A percentile compares a stretch with the other conserved stretches of the same genome.
phyloP scores from a whole-genome alignment of 2,113 vertebrate genomes.

The Spizaetus ornatus region DNA sequence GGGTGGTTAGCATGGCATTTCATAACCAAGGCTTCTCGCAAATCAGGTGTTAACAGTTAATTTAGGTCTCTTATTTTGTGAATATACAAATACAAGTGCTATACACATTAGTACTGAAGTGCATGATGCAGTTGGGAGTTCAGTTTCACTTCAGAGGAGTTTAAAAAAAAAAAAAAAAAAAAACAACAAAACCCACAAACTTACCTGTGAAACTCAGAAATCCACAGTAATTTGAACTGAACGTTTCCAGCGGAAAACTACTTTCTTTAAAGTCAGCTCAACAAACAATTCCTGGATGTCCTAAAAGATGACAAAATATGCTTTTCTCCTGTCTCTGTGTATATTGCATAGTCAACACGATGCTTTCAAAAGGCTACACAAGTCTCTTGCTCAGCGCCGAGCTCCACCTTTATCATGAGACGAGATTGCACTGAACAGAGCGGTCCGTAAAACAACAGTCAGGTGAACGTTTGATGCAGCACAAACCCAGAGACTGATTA shows the following conservation, averaged over 20 bases:
- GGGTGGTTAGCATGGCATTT: background rate
- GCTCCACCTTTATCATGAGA: fast-evolving
- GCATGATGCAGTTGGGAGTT: background rate
- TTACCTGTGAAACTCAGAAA: background rate
- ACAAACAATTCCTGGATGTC: background rate
- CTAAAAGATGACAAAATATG: background rate
- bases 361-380: background rate
- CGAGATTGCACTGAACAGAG: fast-evolving
- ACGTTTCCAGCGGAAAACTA: background rate
- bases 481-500: background rate
- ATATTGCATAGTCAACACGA: background rate
- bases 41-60: background rate
- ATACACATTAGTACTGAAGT: background rate
- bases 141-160: background rate
- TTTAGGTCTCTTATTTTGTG: background rate
- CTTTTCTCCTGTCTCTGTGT: background rate
- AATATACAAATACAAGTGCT: background rate
- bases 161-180: background rate
- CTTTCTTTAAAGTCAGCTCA: background rate
- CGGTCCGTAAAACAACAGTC: background rate
- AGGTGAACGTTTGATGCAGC: fast-evolving
- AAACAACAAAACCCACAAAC: background rate
- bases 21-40: background rate
- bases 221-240: background rate
- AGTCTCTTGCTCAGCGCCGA: fast-evolving